These are phyloP conservation scores for Caranx ignobilis DNA, from an alignment of 2,113 vertebrate genomes.

Conservation along the genomic window DNA sequence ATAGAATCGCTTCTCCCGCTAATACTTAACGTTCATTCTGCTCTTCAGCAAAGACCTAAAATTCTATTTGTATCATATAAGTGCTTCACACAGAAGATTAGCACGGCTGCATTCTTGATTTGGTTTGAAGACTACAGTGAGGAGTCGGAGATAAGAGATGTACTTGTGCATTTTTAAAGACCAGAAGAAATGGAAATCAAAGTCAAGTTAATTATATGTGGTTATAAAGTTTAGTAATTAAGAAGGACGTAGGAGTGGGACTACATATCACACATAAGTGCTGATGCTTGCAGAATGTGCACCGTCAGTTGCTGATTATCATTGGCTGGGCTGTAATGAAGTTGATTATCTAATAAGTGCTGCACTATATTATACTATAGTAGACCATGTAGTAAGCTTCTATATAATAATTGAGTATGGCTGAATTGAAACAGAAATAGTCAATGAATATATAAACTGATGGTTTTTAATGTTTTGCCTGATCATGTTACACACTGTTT, in stretches of 20 bases:
- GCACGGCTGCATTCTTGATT: background rate
- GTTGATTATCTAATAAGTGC: background rate
- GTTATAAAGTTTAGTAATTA: background rate
- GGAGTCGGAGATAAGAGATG: slow-evolving; percentile 5
- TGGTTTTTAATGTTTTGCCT: too few relatives aligned
- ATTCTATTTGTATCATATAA: slow-evolving; percentile 6
- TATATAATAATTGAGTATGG: background rate
- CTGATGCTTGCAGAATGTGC: slow-evolving; percentile 10
- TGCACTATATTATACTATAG: background rate
- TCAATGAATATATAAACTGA: background rate
- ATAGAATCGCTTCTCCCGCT: slow-evolving; percentile 9
- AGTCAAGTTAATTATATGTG: slow-evolving; percentile 21
- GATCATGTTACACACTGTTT: background rate
- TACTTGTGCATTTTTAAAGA: slow-evolving; percentile 19
- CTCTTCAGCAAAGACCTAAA: slow-evolving; percentile 6
- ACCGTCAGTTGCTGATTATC: background rate
- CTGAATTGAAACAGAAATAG: background rate
- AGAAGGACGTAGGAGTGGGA: background rate
- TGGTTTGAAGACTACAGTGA: background rate
- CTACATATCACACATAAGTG: background rate
- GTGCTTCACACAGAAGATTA: slow-evolving; percentile 26
- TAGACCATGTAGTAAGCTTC: background rate
- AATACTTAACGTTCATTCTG: slow-evolving; percentile 3
- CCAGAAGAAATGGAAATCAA: slow-evolving; percentile 2
- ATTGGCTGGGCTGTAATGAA: slow-evolving; percentile 6